These are phyloP conservation scores for Ptilodon capucinus DNA, from an alignment of 2,888 invertebrate species.

Conservation along the genomic window DNA sequence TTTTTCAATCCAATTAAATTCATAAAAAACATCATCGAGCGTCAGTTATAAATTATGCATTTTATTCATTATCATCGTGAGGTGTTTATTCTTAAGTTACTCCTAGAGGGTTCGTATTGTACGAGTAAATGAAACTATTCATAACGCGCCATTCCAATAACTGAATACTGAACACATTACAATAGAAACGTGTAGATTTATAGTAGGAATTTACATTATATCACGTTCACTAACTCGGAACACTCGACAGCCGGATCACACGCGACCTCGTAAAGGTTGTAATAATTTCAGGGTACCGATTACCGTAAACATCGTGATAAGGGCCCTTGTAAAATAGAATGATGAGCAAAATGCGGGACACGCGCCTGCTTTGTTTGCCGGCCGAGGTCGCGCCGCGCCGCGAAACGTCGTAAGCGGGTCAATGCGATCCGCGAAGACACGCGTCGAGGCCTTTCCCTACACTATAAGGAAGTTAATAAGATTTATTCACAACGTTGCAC, in stretches of 20 bases:
- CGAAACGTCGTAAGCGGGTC: slow-evolving; percentile 55
- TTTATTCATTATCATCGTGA: too few species aligned
- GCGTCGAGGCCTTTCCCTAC: slow-evolving; percentile 61
- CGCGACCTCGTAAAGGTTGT: not conserved
- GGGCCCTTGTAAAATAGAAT: slow-evolving; percentile 27
- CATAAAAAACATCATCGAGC: not conserved
- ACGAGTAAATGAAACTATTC: not conserved
- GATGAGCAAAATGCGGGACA: slow-evolving; percentile 43
- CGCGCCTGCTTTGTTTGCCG: slow-evolving; percentile 42
- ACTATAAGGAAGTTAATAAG: slow-evolving; percentile 50
- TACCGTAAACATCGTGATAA: slow-evolving; percentile 22
- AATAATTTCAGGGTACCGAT: slow-evolving; percentile 13
- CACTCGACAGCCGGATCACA: slow-evolving; percentile 5
- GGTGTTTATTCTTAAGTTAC: too few species aligned
- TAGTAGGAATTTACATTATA: slow-evolving; percentile 16
- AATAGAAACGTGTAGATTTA: slow-evolving; percentile 18
- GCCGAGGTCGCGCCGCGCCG: slow-evolving; percentile 33
- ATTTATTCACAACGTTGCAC: slow-evolving; percentile 38
- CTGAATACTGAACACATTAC: slow-evolving; percentile 9
- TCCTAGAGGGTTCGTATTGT: not conserved
- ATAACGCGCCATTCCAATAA: not conserved
- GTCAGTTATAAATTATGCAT: not conserved
- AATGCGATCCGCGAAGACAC: slow-evolving; percentile 56
- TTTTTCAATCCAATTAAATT: too few species aligned
- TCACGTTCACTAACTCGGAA: slow-evolving; percentile 7